Evolutionary conservation across 1,140 invertebrate species (phyloP).

Genomic region (Ceratina calcarata): DNA sequence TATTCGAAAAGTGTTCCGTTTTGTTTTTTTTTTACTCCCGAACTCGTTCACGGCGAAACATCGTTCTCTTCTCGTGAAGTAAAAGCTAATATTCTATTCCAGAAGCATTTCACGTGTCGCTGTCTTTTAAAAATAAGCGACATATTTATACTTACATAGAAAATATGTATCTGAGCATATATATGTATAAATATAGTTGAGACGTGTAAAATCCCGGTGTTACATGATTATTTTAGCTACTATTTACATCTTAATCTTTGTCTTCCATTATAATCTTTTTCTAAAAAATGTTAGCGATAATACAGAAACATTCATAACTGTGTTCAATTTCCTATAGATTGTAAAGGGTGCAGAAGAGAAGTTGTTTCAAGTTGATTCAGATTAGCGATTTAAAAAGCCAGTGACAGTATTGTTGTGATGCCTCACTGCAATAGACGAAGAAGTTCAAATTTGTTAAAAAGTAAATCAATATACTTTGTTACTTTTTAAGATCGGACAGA

Average conservation of each 20-base stretch:
- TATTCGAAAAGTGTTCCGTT: constrained; percentile 9
- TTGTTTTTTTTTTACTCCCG: neutral
- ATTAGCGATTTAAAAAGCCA: constrained; percentile 1
- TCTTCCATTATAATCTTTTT: constrained; percentile 31
- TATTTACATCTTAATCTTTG: constrained; percentile 20
- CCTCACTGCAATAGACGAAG: neutral
- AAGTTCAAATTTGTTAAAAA: constrained; percentile 27
- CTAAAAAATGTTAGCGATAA: neutral
- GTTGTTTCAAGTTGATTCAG: neutral
- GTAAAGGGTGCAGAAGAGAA: constrained; percentile 18
- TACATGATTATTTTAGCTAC: constrained; percentile 12
- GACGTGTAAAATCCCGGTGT: constrained; percentile 17
- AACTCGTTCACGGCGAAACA: constrained; percentile 11
- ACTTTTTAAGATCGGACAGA: neutral
- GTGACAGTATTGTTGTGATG: neutral
- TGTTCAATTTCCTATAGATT: constrained; percentile 3
- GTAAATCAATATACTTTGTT: constrained; percentile 19
- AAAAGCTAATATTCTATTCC: neutral
- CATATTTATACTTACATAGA: too few species aligned
- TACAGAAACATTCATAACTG: neutral
- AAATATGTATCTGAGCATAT: too few species aligned
- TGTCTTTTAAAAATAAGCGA: too few species aligned
- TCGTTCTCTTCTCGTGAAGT: constrained; percentile 7
- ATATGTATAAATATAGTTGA: neutral
- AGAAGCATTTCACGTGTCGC: constrained; percentile 5